A percentile compares a stretch with the other conserved stretches of the same genome.
Conservation (phyloP, 1,140 invertebrate species). For the Neelides sp. region DNA sequence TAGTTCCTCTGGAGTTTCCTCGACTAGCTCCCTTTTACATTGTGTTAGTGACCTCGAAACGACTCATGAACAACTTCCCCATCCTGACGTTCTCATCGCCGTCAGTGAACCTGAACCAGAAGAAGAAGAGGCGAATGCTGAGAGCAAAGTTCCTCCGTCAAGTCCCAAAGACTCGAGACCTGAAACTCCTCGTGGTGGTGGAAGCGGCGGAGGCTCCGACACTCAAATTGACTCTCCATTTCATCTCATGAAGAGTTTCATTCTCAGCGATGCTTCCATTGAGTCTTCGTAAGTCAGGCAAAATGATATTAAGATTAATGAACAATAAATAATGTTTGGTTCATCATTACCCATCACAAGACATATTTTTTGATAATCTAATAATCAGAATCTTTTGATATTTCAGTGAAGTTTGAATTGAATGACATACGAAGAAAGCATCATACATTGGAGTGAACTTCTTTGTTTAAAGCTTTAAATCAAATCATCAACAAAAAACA, state of each 20-base stretch:
- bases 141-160: background rate
- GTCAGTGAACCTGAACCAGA: conserved; percentile 23
- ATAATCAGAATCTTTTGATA: too few species aligned
- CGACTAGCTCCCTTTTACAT: conserved; percentile 29
- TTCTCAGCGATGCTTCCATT: conserved; percentile 39
- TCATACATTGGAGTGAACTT: too few species aligned
- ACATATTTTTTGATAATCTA: too few species aligned
- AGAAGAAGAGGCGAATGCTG: background rate
- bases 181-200: background rate
- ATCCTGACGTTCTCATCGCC: conserved; percentile 22
- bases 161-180: background rate
- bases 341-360: too few species aligned
- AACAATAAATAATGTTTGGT: too few species aligned
- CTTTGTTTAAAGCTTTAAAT: too few species aligned
- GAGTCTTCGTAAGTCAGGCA: conserved; percentile 47
- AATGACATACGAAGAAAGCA: too few species aligned
- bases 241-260: conserved; percentile 40
- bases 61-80: conserved; percentile 13
- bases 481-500: too few species aligned
- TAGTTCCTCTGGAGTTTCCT: conserved; percentile 30
- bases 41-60: conserved; percentile 28
- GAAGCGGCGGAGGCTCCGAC: conserved; percentile 6
- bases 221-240: conserved; percentile 20
- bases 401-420: too few species aligned
- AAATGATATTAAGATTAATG: too few species aligned